Conservation (phyloP, 2,113 vertebrate species). For the Promerops cafer region DNA sequence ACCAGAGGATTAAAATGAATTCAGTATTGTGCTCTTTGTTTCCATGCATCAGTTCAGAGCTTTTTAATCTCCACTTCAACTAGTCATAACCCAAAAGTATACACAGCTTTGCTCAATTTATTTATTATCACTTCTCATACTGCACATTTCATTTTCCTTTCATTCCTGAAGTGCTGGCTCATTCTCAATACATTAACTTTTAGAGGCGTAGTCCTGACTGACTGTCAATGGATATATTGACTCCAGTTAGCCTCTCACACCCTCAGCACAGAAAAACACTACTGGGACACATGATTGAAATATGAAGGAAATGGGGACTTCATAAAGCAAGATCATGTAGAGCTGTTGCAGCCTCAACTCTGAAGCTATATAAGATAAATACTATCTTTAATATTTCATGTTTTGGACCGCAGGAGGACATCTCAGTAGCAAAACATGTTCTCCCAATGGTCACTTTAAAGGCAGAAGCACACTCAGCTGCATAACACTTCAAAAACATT, state of each 20-base stretch:
- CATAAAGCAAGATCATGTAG: background rate
- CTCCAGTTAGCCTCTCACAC: constrained; percentile 23
- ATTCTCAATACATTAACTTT: constrained; percentile 58
- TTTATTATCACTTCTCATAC: constrained; percentile 50
- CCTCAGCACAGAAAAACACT: constrained; percentile 28
- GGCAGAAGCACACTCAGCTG: background rate
- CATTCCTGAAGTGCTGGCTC: constrained; percentile 49
- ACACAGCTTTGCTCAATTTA: constrained; percentile 52
- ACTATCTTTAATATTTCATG: constrained; percentile 37
- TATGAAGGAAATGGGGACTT: background rate
- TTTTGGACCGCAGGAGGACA: constrained; percentile 12
- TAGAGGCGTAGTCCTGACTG: constrained; percentile 54
- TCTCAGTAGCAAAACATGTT: constrained; percentile 40
- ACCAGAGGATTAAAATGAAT: constrained; percentile 76
- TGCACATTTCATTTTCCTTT: constrained; percentile 36
- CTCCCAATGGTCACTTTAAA: constrained; percentile 33
- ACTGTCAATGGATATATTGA: constrained; percentile 39
- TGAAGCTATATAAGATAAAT: background rate
- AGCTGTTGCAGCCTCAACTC: background rate
- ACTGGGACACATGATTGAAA: constrained; percentile 35
- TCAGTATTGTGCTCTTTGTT: constrained; percentile 67
- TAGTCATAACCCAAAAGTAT: constrained; percentile 45
- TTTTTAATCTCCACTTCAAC: constrained; percentile 62
- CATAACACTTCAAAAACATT: constrained; percentile 24
- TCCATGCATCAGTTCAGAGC: constrained; percentile 56